phyloP scores from a whole-genome alignment of 2,113 vertebrate species.

The Cebus imitator region DNA sequence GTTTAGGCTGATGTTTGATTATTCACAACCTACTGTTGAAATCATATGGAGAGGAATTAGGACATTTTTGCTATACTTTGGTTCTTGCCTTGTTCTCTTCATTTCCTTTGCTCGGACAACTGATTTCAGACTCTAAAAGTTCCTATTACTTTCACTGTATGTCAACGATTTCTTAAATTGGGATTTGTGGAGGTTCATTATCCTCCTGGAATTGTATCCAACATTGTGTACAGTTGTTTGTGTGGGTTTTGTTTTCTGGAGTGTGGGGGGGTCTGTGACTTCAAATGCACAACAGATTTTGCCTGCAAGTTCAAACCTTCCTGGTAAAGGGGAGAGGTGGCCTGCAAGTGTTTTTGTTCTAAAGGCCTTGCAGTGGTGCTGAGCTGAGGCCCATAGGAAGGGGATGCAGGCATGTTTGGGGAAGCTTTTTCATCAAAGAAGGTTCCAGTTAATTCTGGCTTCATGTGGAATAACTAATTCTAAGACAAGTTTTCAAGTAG shows the following conservation, averaged over 20 bases:
- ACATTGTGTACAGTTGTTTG: neutral
- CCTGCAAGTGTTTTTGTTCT: neutral
- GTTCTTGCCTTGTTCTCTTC: neutral
- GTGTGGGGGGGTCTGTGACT: neutral
- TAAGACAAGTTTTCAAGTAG: neutral
- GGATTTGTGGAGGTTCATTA: neutral
- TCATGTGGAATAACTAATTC: neutral
- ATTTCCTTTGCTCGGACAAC: neutral
- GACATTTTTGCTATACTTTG: neutral
- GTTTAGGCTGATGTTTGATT: constrained; percentile 25
- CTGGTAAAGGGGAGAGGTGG: neutral
- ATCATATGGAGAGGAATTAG: neutral
- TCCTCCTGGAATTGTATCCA: neutral
- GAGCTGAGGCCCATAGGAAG: neutral
- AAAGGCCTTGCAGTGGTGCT: neutral
- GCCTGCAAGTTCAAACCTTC: neutral
- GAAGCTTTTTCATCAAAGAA: neutral
- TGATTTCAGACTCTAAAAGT: neutral
- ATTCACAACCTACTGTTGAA: neutral
- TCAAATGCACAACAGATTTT: neutral
- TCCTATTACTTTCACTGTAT: neutral
- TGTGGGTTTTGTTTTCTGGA: neutral
- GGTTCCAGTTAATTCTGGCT: neutral
- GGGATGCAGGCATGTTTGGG: neutral
- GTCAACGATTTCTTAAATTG: neutral